phyloP scores from a whole-genome alignment of 2,797 vertebrate genomes.

The Eulemur rubriventer region DNA sequence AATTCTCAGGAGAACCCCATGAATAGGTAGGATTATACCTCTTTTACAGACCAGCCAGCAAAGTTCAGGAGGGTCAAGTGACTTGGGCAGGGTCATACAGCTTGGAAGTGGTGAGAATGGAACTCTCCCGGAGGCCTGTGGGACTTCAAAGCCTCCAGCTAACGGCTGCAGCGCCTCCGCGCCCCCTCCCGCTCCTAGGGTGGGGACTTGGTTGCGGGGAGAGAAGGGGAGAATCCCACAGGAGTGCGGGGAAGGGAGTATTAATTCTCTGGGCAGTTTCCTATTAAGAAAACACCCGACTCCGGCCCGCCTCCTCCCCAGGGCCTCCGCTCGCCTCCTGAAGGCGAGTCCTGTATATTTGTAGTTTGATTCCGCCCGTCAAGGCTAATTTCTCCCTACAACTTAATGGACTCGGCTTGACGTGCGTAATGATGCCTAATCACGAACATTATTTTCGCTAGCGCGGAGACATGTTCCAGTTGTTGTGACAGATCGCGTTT shows the following conservation, averaged over 20 bases:
- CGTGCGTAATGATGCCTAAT: slow-evolving; percentile 91
- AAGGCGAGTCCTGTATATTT: slow-evolving; percentile 88
- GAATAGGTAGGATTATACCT: slow-evolving; percentile 53
- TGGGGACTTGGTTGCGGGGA: not conserved
- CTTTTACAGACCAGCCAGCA: not conserved
- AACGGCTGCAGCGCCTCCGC: not conserved
- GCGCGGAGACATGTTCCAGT: slow-evolving; percentile 90
- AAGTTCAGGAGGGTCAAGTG: slow-evolving; percentile 72
- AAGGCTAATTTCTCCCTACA: slow-evolving; percentile 90
- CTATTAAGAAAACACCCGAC: slow-evolving; percentile 78
- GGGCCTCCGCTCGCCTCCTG: slow-evolving; percentile 54
- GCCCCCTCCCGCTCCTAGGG: not conserved
- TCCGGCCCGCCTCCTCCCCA: slow-evolving; percentile 38
- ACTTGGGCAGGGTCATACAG: slow-evolving; percentile 61
- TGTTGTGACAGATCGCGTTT: slow-evolving; percentile 93
- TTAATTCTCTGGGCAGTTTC: slow-evolving; percentile 68
- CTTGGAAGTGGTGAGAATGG: not conserved
- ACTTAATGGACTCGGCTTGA: slow-evolving; percentile 89
- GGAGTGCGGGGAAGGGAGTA: not conserved
- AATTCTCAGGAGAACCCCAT: not conserved
- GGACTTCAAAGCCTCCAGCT: slow-evolving; percentile 32
- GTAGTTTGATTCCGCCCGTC: slow-evolving; percentile 87
- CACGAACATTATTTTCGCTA: slow-evolving; percentile 90
- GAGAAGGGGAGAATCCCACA: not conserved
- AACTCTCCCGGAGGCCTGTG: not conserved